phyloP scores from a whole-genome alignment of 2,113 vertebrate genomes.

The Aspidoscelis tigris region DNA sequence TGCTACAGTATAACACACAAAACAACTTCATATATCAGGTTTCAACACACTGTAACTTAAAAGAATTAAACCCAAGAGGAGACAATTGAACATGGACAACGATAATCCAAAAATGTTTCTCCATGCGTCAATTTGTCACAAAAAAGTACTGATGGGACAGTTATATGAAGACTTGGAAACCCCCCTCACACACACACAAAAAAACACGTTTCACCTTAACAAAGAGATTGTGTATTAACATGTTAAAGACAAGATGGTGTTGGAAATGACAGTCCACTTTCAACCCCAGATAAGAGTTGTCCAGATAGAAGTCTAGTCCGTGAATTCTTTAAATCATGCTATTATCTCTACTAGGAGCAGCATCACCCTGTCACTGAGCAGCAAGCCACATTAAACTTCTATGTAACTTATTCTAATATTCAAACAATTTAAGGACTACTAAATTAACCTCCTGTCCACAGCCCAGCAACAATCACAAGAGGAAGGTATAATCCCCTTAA shows the following conservation, averaged over 20 bases:
- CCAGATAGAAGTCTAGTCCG: no score
- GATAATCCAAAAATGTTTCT: background rate
- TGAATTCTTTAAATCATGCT: background rate
- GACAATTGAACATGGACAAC: background rate
- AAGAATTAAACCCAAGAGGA: background rate
- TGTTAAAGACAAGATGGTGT: background rate
- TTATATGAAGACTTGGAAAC: background rate
- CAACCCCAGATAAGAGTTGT: background rate
- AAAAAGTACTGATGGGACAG: background rate
- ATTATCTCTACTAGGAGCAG: background rate
- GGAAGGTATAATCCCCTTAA: conserved; percentile 9
- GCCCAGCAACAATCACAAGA: conserved; percentile 15
- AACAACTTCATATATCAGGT: background rate
- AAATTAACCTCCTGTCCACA: background rate
- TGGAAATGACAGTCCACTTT: background rate
- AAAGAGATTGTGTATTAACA: background rate
- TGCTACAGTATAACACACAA: background rate
- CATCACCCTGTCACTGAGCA: background rate
- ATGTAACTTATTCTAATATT: background rate
- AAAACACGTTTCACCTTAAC: background rate
- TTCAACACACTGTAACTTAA: background rate
- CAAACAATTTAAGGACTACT: background rate
- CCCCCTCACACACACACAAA: no score
- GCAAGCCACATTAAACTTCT: background rate
- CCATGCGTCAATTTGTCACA: background rate